These are phyloP conservation scores for Tetropium fuscum DNA, from an alignment of 2,888 invertebrate species.

Conservation along the genomic window DNA sequence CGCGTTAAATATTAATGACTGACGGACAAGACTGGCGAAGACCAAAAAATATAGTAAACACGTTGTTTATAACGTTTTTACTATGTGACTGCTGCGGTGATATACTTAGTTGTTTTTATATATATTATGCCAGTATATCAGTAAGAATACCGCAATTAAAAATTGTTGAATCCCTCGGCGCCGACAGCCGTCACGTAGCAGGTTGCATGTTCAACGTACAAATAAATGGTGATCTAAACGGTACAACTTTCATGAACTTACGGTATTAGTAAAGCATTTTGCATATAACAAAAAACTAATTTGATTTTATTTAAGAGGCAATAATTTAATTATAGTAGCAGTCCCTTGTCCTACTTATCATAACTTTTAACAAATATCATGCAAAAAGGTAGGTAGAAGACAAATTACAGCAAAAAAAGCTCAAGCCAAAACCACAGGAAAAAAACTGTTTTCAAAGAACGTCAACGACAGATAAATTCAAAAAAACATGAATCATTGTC, in stretches of 20 bases:
- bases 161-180: slow-evolving; percentile 5
- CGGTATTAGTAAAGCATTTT: slow-evolving; percentile 17
- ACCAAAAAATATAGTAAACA: slow-evolving; percentile 3
- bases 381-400: slow-evolving; percentile 13
- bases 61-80: background rate
- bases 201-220: slow-evolving; percentile 13
- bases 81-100: slow-evolving; percentile 5
- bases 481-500: slow-evolving; percentile 38
- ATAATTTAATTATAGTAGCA: slow-evolving; percentile 3
- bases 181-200: slow-evolving; percentile 18
- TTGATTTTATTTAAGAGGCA: slow-evolving; percentile 4
- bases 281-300: background rate
- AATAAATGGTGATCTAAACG: slow-evolving; percentile 19
- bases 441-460: slow-evolving; percentile 22
- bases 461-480: slow-evolving; percentile 25
- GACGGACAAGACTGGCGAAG: background rate
- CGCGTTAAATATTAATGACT: slow-evolving; percentile 4
- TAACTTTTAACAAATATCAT: background rate
- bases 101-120: too few species aligned
- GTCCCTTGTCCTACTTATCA: slow-evolving; percentile 3
- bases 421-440: slow-evolving; percentile 15
- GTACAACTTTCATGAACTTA: slow-evolving; percentile 14
- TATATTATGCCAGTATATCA: too few species aligned
- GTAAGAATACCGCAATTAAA: too few species aligned
- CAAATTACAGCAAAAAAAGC: slow-evolving; percentile 17